Evolutionary conservation across 1,140 invertebrate genomes (phyloP).

Genomic region (Drosophila bifasciata): DNA sequence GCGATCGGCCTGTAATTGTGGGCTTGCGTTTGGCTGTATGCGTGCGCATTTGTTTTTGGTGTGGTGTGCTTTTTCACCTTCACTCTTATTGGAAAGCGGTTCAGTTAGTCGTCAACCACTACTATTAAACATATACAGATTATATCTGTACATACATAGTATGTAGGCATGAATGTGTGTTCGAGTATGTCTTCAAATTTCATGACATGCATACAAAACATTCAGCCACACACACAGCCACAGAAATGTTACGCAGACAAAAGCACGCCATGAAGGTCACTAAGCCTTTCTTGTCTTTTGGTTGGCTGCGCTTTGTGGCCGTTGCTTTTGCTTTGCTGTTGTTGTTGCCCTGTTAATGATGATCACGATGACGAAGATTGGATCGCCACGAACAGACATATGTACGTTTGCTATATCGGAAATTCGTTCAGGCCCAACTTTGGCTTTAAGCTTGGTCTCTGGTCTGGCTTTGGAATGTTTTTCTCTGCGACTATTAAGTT

Average conservation of each 20-base stretch:
- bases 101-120: conserved; percentile 41
- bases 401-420: conserved; percentile 36
- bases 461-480: conserved; percentile 60
- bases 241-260: conserved; percentile 45
- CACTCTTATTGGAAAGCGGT: conserved; percentile 66
- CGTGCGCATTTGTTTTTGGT: conserved; percentile 1
- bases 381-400: conserved; percentile 37
- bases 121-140: neutral
- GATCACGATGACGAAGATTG: conserved; percentile 69
- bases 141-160: conserved; percentile 12
- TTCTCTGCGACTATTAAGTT: conserved; percentile 72
- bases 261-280: conserved; percentile 79
- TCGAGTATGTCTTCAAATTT: conserved; percentile 51
- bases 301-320: conserved; percentile 7
- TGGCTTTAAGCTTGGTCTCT: conserved; percentile 37
- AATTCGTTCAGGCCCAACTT: conserved; percentile 57
- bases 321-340: conserved; percentile 32
- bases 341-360: conserved; percentile 50
- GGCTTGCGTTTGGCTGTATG: conserved; percentile 11
- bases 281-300: conserved; percentile 78
- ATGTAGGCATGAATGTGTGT: conserved; percentile 19
- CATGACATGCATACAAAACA: conserved; percentile 51
- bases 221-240: conserved; percentile 30
- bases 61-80: conserved; percentile 57
- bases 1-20: conserved; percentile 48